These are phyloP conservation scores for Neoascia interrupta DNA, from an alignment of 2,888 invertebrate species.

Conservation along the genomic window DNA sequence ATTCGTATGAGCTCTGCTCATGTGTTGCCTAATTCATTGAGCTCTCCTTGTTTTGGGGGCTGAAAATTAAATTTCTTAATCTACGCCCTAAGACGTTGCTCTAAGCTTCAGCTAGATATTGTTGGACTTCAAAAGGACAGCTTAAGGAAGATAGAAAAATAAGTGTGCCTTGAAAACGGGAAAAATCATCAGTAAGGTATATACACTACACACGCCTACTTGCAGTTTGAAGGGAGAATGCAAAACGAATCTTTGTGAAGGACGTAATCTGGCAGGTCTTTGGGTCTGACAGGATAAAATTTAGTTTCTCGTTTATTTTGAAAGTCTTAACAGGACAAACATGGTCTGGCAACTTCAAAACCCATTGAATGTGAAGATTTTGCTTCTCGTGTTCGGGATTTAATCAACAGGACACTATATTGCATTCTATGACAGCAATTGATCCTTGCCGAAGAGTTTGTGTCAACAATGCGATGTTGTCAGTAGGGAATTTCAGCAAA, in stretches of 20 bases:
- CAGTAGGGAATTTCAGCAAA: slow-evolving; percentile 24
- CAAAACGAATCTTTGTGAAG: slow-evolving; percentile 13
- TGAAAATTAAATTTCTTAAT: slow-evolving; percentile 46
- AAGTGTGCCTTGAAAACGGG: too few relatives aligned
- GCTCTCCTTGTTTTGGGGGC: slow-evolving; percentile 11
- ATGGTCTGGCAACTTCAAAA: too few relatives aligned
- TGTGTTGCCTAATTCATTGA: slow-evolving; percentile 31
- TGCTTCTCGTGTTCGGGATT: slow-evolving; percentile 14
- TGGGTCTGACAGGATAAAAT: slow-evolving; percentile 39
- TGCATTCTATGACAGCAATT: too few relatives aligned
- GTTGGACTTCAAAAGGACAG: too few relatives aligned
- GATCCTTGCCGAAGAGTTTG: too few relatives aligned
- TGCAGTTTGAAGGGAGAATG: neutral
- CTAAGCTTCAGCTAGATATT: neutral
- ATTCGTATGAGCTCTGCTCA: slow-evolving; percentile 24
- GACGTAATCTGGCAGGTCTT: too few relatives aligned
- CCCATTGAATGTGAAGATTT: slow-evolving; percentile 4
- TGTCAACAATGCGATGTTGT: slow-evolving; percentile 26
- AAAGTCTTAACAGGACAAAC: too few relatives aligned
- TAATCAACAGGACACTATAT: slow-evolving; percentile 16
- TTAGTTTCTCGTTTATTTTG: slow-evolving; percentile 41
- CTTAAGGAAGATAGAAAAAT: too few relatives aligned
- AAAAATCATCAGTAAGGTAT: too few relatives aligned
- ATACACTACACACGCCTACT: too few relatives aligned
- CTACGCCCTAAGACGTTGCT: neutral